Conservation (phyloP, 2,888 invertebrate species). For the Dolichopus griseipennis region DNA sequence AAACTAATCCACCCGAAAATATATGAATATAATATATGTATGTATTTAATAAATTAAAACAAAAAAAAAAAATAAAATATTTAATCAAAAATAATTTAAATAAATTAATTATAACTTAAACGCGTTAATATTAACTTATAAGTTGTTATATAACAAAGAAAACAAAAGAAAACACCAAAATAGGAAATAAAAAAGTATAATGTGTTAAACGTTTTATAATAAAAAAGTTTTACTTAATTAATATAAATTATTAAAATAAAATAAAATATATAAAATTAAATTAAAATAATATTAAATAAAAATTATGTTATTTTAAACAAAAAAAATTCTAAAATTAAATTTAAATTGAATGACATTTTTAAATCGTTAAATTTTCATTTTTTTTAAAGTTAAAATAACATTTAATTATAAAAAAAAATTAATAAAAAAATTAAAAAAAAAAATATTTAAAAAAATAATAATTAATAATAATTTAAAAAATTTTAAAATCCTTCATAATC, state of each 20-base stretch:
- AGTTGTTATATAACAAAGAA: background rate
- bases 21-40: background rate
- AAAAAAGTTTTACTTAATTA: background rate
- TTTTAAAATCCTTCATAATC: too few relatives aligned
- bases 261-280: background rate
- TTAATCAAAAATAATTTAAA: too few relatives aligned
- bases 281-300: background rate
- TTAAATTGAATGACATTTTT: background rate
- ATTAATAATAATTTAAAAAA: too few relatives aligned
- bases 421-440: too few relatives aligned
- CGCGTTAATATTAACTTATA: background rate
- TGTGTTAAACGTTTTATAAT: background rate
- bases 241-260: background rate
- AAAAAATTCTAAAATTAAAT: background rate
- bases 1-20: conserved; percentile 1
- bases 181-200: background rate
- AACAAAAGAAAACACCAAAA: background rate
- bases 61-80: too few relatives aligned
- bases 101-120: background rate
- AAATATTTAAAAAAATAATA: too few relatives aligned
- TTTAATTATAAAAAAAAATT: too few relatives aligned
- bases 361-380: background rate
- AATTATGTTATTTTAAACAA: too few relatives aligned
- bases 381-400: too few relatives aligned
- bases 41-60: background rate